Percentiles rank a stretch among this genome's conserved stretches.
Evolutionary conservation across 2,888 invertebrate species (phyloP).

Genomic region (Elgonia sp.): DNA sequence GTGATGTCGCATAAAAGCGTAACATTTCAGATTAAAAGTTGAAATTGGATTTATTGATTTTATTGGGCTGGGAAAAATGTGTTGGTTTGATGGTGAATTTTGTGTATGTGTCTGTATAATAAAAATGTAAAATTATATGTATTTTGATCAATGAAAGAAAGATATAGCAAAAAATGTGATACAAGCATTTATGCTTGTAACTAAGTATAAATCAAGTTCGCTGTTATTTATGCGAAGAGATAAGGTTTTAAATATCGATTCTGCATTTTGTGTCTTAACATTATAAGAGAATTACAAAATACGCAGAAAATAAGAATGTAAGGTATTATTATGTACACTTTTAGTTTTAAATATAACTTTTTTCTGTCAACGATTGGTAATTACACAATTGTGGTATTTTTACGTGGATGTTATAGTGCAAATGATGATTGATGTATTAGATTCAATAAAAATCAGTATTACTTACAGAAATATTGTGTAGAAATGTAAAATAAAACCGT

Average conservation of each 20-base stretch:
- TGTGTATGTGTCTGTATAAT: constrained; percentile 17
- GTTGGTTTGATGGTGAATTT: not conserved
- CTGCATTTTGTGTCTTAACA: constrained; percentile 58
- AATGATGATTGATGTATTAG: constrained; percentile 45
- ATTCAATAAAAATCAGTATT: constrained; percentile 11
- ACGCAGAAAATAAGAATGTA: constrained; percentile 27
- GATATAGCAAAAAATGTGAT: constrained; percentile 43
- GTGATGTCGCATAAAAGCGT: constrained; percentile 1
- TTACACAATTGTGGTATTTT: constrained; percentile 40
- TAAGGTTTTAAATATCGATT: constrained; percentile 69
- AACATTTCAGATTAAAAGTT: not conserved
- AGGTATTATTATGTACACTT: constrained; percentile 28
- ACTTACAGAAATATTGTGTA: constrained; percentile 12
- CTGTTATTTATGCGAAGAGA: constrained; percentile 65
- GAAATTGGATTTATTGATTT: constrained; percentile 2
- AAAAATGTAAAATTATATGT: constrained; percentile 22
- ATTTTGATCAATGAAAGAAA: constrained; percentile 54
- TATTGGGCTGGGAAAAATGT: not conserved
- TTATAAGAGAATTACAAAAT: constrained; percentile 65
- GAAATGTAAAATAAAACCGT: constrained; percentile 26
- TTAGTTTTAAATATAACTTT: constrained; percentile 36
- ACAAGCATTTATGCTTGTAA: constrained; percentile 62
- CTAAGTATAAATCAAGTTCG: constrained; percentile 64
- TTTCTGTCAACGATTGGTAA: constrained; percentile 12
- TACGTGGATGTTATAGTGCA: not conserved